Evolutionary conservation across 1,140 invertebrate genomes (phyloP).

Genomic region (Chymomyza costata): DNA sequence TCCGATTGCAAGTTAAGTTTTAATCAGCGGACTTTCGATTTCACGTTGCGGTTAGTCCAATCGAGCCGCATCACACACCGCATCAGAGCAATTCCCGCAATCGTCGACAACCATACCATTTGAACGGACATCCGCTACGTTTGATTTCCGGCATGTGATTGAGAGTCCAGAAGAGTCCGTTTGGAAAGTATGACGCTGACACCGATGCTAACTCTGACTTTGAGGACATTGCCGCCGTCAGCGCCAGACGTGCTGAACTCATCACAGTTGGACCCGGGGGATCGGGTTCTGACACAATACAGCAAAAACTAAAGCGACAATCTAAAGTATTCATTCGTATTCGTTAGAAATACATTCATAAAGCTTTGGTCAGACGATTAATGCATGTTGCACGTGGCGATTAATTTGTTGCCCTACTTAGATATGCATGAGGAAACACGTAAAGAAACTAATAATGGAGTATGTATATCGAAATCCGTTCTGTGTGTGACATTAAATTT

Average conservation of each 20-base stretch:
- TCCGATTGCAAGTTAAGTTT: conserved; percentile 48
- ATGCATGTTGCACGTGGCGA: conserved; percentile 52
- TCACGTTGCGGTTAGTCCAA: conserved; percentile 52
- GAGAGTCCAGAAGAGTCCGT: conserved; percentile 47
- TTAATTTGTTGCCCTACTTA: conserved; percentile 51
- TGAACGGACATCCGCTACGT: conserved; percentile 63
- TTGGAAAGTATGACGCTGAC: conserved; percentile 27
- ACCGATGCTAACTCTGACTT: conserved; percentile 7
- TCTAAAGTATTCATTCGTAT: too few relatives aligned
- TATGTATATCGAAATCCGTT: too few relatives aligned
- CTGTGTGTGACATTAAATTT: too few relatives aligned
- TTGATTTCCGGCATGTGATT: conserved; percentile 71
- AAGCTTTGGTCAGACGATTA: too few relatives aligned
- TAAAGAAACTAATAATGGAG: too few relatives aligned
- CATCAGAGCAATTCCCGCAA: conserved; percentile 17
- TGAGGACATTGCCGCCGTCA: conserved; percentile 10
- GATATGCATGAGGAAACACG: too few relatives aligned
- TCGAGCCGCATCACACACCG: conserved; percentile 4
- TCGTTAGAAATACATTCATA: conserved; percentile 46
- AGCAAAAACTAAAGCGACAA: too few relatives aligned
- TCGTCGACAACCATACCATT: conserved; percentile 35
- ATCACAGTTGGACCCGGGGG: conserved; percentile 44
- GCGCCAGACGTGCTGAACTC: conserved; percentile 30
- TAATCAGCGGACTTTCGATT: conserved; percentile 68
- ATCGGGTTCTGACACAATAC: too few relatives aligned